phyloP scores from a whole-genome alignment of 2,797 vertebrate species.

The Periophthalmus magnuspinnatus region DNA sequence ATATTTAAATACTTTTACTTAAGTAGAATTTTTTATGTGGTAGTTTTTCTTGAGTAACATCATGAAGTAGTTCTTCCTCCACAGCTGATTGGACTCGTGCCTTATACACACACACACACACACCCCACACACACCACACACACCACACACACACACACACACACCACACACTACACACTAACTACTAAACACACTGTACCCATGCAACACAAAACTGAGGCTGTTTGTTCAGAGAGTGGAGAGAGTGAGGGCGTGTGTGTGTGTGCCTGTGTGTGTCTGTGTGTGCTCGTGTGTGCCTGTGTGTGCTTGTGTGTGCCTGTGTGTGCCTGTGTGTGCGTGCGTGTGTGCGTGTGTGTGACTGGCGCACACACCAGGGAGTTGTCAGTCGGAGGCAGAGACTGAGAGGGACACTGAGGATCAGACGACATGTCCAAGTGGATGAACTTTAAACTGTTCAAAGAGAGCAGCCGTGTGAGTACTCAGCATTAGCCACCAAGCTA shows the following conservation, averaged over 20 bases:
- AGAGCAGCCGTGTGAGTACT: constrained; percentile 79
- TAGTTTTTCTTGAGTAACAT: too few species aligned
- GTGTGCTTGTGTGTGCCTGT: constrained; percentile 25
- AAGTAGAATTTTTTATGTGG: too few species aligned
- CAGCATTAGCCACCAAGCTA: neutral
- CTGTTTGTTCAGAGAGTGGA: constrained; percentile 51
- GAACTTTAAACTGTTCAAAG: constrained; percentile 80
- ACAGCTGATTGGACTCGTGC: constrained; percentile 5
- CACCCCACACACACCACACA: too few species aligned
- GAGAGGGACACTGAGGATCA: constrained; percentile 32
- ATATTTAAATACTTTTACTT: too few species aligned
- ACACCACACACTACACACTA: constrained; percentile 14
- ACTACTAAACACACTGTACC: constrained; percentile 21
- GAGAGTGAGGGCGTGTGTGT: constrained; percentile 21
- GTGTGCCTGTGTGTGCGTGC: constrained; percentile 35
- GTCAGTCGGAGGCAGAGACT: constrained; percentile 47
- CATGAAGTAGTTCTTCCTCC: too few species aligned
- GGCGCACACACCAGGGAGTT: constrained; percentile 51
- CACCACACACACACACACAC: too few species aligned
- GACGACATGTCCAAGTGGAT: constrained; percentile 84
- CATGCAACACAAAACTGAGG: constrained; percentile 50
- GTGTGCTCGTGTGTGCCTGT: constrained; percentile 27
- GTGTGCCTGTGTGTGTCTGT: constrained; percentile 24
- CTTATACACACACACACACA: constrained; percentile 9
- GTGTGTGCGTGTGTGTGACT: constrained; percentile 39